Evolutionary conservation across 2,888 invertebrate genomes (phyloP), one percentile per base, ranked within the genome.

Genomic region (Eupeodes luniger): DNA sequence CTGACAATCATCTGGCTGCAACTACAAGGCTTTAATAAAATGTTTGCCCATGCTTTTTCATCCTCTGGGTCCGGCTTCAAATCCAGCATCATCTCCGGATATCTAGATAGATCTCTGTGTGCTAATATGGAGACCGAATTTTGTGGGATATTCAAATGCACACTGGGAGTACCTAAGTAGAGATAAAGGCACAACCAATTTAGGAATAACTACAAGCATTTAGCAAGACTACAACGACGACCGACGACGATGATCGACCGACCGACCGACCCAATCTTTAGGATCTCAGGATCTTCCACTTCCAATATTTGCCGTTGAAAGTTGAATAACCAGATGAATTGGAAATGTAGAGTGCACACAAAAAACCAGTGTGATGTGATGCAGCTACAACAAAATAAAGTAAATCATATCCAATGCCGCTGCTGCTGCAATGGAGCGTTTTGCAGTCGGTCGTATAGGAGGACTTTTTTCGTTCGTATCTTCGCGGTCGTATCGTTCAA

Each of bases 311-410:
- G 62, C 81, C 70, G 78, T 88, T 85, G 75, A 88, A 88, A 88
- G 88, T 88, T 78, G 88, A 78, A 78, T 79, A 88, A 88, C 88
- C 74, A 88, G 88, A 88, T 85, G 78, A 85, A 81, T 84, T 74
- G 66, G 72, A 70, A 83, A 62, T 64, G 51, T 67, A 49, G 74
- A 85, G n/a, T 75, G 70, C 70, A 51, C 27, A 10, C 47, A 66
- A 27, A 49, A 64, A 76, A 81, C 61, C 70, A 78, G 82, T 79
- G 67, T 59, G 27, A 19, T 7, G 27, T 27, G 27, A 27, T 47
- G 64, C 55, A 44, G 57, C 55, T 19, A 72, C 49, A 75, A 27
- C 27, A 27, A 27, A 80, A 16, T 19, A 19, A 44, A 72, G 57
- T 27, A 70, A 34, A 44, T 19, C 16, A 55, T 36, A 40, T 11